These are phyloP conservation scores for Notoglanidium macrostoma DNA, from an alignment of 2,797 vertebrate genomes.

Conservation along the genomic window DNA sequence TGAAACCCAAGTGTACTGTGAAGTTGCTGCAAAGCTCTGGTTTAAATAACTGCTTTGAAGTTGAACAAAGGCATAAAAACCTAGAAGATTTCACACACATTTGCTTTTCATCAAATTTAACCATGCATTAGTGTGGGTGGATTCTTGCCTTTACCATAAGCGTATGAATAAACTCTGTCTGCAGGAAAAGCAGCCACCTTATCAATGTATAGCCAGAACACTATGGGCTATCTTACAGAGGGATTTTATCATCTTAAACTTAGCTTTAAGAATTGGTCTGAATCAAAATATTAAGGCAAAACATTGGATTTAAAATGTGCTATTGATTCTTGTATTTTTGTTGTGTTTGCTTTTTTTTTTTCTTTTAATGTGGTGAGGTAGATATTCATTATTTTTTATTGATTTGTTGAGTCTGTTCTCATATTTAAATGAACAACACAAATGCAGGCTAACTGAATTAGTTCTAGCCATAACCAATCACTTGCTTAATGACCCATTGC, in stretches of 20 bases:
- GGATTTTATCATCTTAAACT: neutral
- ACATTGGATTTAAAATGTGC: neutral
- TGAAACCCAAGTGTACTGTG: slow-evolving; percentile 13
- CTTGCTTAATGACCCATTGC: slow-evolving; percentile 45
- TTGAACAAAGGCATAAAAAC: slow-evolving; percentile 48
- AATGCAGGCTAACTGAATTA: slow-evolving; percentile 50
- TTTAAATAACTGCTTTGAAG: slow-evolving; percentile 50
- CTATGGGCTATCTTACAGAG: neutral
- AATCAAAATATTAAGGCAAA: neutral
- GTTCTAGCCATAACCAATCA: slow-evolving; percentile 45
- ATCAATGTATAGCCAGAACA: neutral
- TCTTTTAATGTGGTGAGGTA: slow-evolving; percentile 3
- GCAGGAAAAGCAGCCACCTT: neutral
- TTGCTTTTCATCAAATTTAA: slow-evolving; percentile 29
- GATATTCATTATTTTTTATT: slow-evolving; percentile 27
- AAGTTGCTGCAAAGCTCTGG: neutral
- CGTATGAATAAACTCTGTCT: neutral
- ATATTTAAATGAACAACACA: slow-evolving; percentile 49
- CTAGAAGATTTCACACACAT: slow-evolving; percentile 23
- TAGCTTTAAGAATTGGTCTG: neutral
- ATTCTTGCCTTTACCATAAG: neutral
- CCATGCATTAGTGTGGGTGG: slow-evolving; percentile 28
- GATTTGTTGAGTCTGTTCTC: slow-evolving; percentile 39
- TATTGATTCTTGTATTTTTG: slow-evolving; percentile 14
- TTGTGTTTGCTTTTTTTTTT: neutral